Base-by-base conservation (phyloP, 2,797 vertebrate genomes). In the Poecilia velifera region DNA sequence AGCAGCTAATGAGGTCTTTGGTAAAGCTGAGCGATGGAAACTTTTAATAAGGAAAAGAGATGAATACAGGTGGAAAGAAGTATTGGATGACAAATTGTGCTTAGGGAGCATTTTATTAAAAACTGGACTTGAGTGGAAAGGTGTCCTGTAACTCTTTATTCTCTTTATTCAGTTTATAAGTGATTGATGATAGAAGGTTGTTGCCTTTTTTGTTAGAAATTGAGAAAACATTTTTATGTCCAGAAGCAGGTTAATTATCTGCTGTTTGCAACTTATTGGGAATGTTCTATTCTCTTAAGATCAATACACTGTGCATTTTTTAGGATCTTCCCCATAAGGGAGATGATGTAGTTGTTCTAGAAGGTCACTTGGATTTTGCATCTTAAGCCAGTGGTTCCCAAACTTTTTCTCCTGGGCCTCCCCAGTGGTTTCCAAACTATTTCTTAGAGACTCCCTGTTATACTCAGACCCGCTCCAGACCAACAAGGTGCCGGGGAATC, bases 31-130 rank as follows among this genome's bases (percentile, higher is more conserved):
- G 83, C 76, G 49, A 83, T 76, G 84, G 82, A 91, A 85, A 83
- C 83, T 83, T 90, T 88, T 90, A 89, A 92, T 91, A 84, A 88
- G 86, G 72, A 83, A 87, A 87, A 75, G 72, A 20, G 9, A 87
- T 82, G 74, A 80, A 78, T 79, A 71, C 4, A 68, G 81, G 79
- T 84, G 84, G 74, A 85, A 66, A 68, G 68, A 82, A 73, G 81
- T 28, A 0, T 76, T 16, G 66, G 78, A 87, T 88, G 87, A 87
- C 55, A 72, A 82, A 87, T 82, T 81, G 82, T 89, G 80, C 79
- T 81, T 80, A 87, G 80, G 72, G 77, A 86, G 76, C 82, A 87
- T 74, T 84, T 72, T 73, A 74, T 76, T 82, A 78, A 82, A 77
- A 62, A 68, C 39, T n/a, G 46, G 6, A 76, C 62, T 47, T 71